Base-by-base conservation (phyloP, 2,797 vertebrate species). In the Lutjanus campechanus region DNA sequence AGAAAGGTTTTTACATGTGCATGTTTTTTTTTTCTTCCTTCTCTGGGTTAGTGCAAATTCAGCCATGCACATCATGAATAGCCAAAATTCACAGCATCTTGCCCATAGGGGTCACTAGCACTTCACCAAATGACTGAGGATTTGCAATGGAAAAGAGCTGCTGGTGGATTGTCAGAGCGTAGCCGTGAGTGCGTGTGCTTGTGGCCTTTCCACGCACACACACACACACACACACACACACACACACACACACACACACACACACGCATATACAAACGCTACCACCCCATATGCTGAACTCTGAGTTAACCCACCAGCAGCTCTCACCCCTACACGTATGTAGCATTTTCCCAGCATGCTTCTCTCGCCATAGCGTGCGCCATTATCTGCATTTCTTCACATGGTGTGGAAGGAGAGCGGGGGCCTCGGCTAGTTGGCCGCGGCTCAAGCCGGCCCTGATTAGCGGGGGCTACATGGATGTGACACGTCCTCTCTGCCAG, bases 71-170 rank as follows among this genome's bases (percentile, higher is more conserved):
- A 89, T 85, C 85, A 87, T 86, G 83, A 85, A 79, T 82, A 84
- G 82, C 82, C 88, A 88, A 83, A 89, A 81, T 79, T 73, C 88
- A 59, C 88, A 88, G 77, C 85, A 58, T 93, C 95, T 93, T 92
- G 96, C 97, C 97, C 97, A 97, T 98, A 99, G 98, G 97, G 97
- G 98, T 98, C 98, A 98, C 95, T 98, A 96, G 96, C 96, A 96
- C 96, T 95, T 97, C 97, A 94, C 96, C 92, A 83, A 96, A 96
- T 91, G 92, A 93, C 87, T 87, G 88, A 81, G 90, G 92, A 93
- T 95, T 92, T 95, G 92, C 85, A 88, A 79, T 77, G 84, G 81
- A 86, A 86, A 88, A 63, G 76, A 90, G 86, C 77, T 82, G 83
- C 73, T 77, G 80, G 47, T 79, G 69, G 74, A 69, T 66, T 78